These are phyloP conservation scores for Hirtodrosophila confusa DNA, from an alignment of 2,888 invertebrate species.

Conservation along the genomic window DNA sequence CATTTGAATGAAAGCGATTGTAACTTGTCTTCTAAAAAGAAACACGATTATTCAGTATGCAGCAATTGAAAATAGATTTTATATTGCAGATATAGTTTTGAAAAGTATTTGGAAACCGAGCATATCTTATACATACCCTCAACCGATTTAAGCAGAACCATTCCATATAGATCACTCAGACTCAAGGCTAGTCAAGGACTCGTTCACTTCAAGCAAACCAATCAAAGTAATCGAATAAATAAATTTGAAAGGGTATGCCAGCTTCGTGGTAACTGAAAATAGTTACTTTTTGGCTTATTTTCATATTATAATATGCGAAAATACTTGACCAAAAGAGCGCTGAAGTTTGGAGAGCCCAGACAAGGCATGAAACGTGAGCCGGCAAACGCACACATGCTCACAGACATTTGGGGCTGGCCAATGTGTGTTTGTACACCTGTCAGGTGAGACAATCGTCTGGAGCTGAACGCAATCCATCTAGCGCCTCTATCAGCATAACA, in stretches of 20 bases:
- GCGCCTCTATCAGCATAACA: slow-evolving; percentile 80
- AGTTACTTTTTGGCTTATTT: neutral
- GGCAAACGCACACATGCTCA: slow-evolving; percentile 32
- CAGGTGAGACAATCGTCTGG: slow-evolving; percentile 65
- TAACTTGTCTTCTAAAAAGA: too few species aligned
- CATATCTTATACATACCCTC: too few species aligned
- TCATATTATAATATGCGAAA: slow-evolving; percentile 41
- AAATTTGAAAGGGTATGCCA: slow-evolving; percentile 17
- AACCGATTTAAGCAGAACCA: too few species aligned
- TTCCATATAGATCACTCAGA: too few species aligned
- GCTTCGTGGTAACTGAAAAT: slow-evolving; percentile 1
- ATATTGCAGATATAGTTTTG: too few species aligned
- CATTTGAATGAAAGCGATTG: too few species aligned
- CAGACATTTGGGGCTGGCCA: neutral
- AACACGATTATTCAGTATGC: too few species aligned
- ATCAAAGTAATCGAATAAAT: too few species aligned
- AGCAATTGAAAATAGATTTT: too few species aligned
- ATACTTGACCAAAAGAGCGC: slow-evolving; percentile 60
- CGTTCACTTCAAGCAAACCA: too few species aligned
- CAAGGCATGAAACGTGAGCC: slow-evolving; percentile 73
- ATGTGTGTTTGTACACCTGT: slow-evolving; percentile 65
- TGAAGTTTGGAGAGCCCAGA: slow-evolving; percentile 53
- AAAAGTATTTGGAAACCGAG: too few species aligned
- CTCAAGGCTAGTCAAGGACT: too few species aligned
- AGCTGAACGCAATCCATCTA: slow-evolving; percentile 76